Evolutionary conservation across 2,888 invertebrate species (phyloP), one percentile per base, ranked within the genome.

Genomic region (Hedychridium roseum): DNA sequence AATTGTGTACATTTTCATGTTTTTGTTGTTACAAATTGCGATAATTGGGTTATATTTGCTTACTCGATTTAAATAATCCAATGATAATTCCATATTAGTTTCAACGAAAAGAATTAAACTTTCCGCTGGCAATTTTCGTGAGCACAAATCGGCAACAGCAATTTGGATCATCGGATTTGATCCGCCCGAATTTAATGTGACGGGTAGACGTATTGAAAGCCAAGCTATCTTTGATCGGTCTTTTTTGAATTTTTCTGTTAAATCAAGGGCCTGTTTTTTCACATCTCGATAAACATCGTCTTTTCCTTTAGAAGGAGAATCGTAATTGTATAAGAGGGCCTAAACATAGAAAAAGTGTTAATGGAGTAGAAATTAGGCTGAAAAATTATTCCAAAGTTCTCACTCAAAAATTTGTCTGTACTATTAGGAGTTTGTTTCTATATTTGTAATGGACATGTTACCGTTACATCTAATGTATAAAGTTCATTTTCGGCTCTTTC

Each of bases 41-140:
- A 21, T 11, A 26, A 16, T 39, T 16, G 39, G 28, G 14, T 4
- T 20, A 16, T 39, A 9, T 12, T 21, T 27, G 71, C 82, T 74
- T 69, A 90, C 92, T 70, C 97, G 83, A 74, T 98, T 97, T 34
- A 97, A 84, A 81, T 94, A 96, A 74, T 96, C 95, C 35, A 87
- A 81, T 65, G 86, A 87, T 60, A 92, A 83, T 65, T 89, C 88
- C 70, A 88, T 85, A 60, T 86, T 84, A 32, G 87, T 85, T 56
- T 86, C 85, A 28, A 85, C 82, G 57, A 91, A 78, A 54, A 94
- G 80, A 48, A 93, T 79, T 5, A 94, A 80, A 65, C 89, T 86
- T 54, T 94, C 92, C 0, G 86, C 79, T 2, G 88, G 83, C 54
- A 91, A 83, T 74, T 90, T 90, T 54, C 84, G 84, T 41, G 89